Base-by-base conservation (phyloP, 2,113 vertebrate genomes). In the Glaucidium brasilianum region DNA sequence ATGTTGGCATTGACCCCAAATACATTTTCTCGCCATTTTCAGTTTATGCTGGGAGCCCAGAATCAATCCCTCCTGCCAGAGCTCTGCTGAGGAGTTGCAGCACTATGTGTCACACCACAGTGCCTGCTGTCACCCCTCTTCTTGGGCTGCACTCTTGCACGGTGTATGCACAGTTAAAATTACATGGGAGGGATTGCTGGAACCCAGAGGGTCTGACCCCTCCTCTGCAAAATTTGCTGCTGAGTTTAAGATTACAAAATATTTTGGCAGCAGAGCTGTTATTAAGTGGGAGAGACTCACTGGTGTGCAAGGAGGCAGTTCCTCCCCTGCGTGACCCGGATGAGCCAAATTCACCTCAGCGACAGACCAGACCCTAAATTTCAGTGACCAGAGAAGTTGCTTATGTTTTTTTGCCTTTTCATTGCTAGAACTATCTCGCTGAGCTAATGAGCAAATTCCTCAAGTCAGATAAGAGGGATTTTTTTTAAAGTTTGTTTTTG, bases 31-130 rank as follows among this genome's bases (percentile, higher is more conserved):
- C 1, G 27, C 26, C 19, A 3, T 83, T 81, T 77, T 49, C 23
- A n/a, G 3, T 66, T 72, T 77, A 13, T 17, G 7, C 10, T 18
- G 49, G 45, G 25, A 60, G 21, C 15, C 45, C 29, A 7, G 4
- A 45, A 26, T 34, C 1, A 1, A 15, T 45, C 14, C 7, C 0
- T 4, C 8, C 12, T 43, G 66, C 23, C 26, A 32, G 19, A 30
- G 37, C 25, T 50, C 37, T 39, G 55, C 23, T 0, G 0, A 63
- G 55, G 55, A 68, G 18, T 10, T 43, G 49, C 37, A 77, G 69
- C 0, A 4, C 35, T 47, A 26, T 49, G 41, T 0, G 0, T 67
- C 68, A 13, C 17, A 5, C 11, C 4, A 1, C 0, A 0, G 34
- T 11, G 12, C 41, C 26, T 0, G 0, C 27, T 45, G 59, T 49